Evolutionary conservation across 2,113 vertebrate species (phyloP).

Genomic region (Salminus brasiliensis): DNA sequence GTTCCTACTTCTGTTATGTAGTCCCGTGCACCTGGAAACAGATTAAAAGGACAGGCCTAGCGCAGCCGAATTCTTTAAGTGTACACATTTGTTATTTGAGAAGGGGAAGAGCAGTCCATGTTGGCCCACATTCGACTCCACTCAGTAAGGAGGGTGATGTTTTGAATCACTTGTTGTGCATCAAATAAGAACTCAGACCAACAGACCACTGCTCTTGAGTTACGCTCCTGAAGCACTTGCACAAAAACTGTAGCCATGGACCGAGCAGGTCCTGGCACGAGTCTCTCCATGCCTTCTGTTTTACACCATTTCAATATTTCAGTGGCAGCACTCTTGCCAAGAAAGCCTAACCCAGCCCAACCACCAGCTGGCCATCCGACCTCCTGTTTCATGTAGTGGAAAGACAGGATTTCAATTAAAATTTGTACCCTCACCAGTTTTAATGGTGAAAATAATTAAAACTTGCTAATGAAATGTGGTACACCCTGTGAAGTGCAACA

Average conservation of each 20-base stretch:
- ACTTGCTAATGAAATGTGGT: not conserved
- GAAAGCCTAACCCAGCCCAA: slow-evolving; percentile 32
- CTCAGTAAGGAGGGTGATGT: not conserved
- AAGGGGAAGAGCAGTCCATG: not conserved
- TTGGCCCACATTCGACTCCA: not conserved
- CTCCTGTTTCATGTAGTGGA: slow-evolving; percentile 29
- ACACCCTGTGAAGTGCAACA: slow-evolving; percentile 19
- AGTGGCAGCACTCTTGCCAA: slow-evolving; percentile 44
- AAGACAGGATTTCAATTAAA: slow-evolving; percentile 51
- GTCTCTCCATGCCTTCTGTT: slow-evolving; percentile 40
- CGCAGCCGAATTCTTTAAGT: not conserved
- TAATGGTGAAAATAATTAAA: slow-evolving; percentile 32
- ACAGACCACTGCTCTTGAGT: slow-evolving; percentile 8
- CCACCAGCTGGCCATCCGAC: slow-evolving; percentile 47
- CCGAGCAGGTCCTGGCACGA: slow-evolving; percentile 28
- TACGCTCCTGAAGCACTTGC: slow-evolving; percentile 14
- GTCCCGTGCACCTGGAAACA: not conserved
- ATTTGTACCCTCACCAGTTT: slow-evolving; percentile 29
- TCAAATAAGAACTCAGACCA: slow-evolving; percentile 13
- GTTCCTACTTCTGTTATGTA: not conserved
- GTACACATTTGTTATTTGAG: not conserved
- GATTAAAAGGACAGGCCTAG: not conserved
- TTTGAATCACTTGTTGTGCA: slow-evolving; percentile 24
- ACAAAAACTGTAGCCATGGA: slow-evolving; percentile 12
- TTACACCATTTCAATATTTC: slow-evolving; percentile 47